Evolutionary conservation across 2,113 vertebrate species (phyloP), one percentile per base, ranked within the genome.

Genomic region (Colossoma macropomum): DNA sequence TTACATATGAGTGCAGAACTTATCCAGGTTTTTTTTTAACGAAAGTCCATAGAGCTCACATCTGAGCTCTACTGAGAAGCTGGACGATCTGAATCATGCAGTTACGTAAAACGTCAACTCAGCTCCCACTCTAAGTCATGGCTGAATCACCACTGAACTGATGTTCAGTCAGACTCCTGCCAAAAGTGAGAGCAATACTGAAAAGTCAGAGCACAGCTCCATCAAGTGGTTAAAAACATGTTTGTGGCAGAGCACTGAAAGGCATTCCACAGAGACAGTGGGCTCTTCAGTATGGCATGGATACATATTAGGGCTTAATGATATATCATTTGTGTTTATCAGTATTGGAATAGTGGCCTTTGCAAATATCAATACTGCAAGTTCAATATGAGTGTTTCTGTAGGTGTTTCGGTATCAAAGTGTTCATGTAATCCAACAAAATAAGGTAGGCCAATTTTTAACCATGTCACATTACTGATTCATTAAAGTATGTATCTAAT

Each of bases 41-140:
- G 6, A 23, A 56, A 19, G 54, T 32, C 21, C 25, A 69, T 25
- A 62, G 10, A 41, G 63, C 70, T 54, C n/a, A 52, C 0, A 52
- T 79, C 23, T 9, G 60, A 72, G 50, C 62, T 72, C 45, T 56
- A 30, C 45, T 28, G 75, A 81, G 79, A 73, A 65, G 79, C 52
- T n/a, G 62, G 65, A 12, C 75, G 2, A 48, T 76, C 45, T 88
- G 81, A 89, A 85, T 88, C 85, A 88, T 16, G 8, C 32, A 27
- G 38, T 88, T 86, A 87, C 45, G 75, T 84, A 87, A 86, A 86
- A 70, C 66, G 62, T 56, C 34, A 34, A 70, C 65, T 28, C 65
- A 50, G 66, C 76, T 80, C 86, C 83, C 69, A 89, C 77, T 76
- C 25, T 34, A 84, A 80, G 45, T 82, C 74, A 45, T 65, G 45